Conservation (phyloP, 2,113 vertebrate genomes). For the Pleuronectes platessa region DNA sequence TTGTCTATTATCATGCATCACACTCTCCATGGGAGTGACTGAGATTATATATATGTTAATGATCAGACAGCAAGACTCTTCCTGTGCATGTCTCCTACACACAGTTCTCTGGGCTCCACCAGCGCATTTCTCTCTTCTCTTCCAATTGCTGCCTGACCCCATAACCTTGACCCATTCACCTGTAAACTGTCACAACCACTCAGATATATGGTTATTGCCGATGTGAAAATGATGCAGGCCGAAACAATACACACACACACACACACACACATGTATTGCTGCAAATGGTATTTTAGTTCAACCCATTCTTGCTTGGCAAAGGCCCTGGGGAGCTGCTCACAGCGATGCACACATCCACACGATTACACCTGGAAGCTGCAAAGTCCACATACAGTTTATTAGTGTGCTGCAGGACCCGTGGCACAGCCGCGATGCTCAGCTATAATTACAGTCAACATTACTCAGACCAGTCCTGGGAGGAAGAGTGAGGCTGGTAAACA, state of each 20-base stretch:
- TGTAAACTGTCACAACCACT: not conserved
- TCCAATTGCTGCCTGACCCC: too few species aligned
- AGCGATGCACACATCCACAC: slow-evolving; percentile 35
- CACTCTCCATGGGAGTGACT: not conserved
- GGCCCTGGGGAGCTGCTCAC: slow-evolving; percentile 17
- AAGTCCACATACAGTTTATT: slow-evolving; percentile 43
- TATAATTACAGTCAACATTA: slow-evolving; percentile 38
- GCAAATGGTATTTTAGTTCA: slow-evolving; percentile 29
- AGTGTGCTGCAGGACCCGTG: slow-evolving; percentile 4
- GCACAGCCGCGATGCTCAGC: slow-evolving; percentile 22
- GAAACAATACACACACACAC: not conserved
- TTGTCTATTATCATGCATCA: not conserved
- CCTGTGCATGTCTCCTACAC: too few species aligned
- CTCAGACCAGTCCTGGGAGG: not conserved
- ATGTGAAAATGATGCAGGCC: slow-evolving; percentile 13
- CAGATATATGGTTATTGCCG: not conserved
- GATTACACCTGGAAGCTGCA: slow-evolving; percentile 43
- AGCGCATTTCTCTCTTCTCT: too few species aligned
- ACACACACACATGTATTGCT: slow-evolving; percentile 30
- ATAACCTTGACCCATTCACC: too few species aligned
- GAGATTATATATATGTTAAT: not conserved
- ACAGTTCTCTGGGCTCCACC: too few species aligned
- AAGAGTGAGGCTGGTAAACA: slow-evolving; percentile 29
- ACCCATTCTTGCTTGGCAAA: slow-evolving; percentile 38
- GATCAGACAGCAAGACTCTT: too few species aligned